These are phyloP conservation scores for Xiphydria camelus DNA, from an alignment of 2,888 invertebrate genomes.

Conservation along the genomic window DNA sequence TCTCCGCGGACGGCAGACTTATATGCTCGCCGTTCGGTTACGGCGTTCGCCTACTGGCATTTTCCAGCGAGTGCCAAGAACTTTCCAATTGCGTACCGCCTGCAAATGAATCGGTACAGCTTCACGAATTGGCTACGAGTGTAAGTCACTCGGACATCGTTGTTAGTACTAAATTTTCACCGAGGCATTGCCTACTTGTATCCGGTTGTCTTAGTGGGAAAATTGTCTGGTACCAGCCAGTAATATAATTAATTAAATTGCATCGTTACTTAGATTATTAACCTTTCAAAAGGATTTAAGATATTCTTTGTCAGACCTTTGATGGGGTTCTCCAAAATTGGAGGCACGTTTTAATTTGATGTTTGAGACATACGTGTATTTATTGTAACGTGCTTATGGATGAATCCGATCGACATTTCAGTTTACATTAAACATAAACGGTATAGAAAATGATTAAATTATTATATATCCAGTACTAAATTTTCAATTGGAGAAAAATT, in stretches of 20 bases:
- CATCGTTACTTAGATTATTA: conserved; percentile 1
- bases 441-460: no score
- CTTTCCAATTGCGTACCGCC: conserved; percentile 70
- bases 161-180: conserved; percentile 88
- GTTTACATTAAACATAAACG: no score
- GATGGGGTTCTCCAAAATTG: no score
- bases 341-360: no score
- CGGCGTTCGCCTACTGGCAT: conserved; percentile 83
- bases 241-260: conserved; percentile 40
- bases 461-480: no score
- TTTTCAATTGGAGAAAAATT: no score
- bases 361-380: no score
- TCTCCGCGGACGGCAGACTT: conserved; percentile 86
- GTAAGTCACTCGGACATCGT: conserved; percentile 82
- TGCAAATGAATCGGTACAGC: conserved; percentile 56
- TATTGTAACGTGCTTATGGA: no score
- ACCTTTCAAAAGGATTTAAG: not conserved
- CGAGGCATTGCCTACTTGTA: conserved; percentile 81
- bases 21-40: conserved; percentile 89
- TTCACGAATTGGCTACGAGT: conserved; percentile 71
- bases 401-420: no score
- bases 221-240: conserved; percentile 88
- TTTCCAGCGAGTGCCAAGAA: conserved; percentile 77
- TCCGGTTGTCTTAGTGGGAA: conserved; percentile 89
- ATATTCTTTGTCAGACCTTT: no score